Percentiles rank a stretch among this genome's conserved stretches.
Conservation (phyloP, 2,113 vertebrate species). For the Bagarius yarrelli region DNA sequence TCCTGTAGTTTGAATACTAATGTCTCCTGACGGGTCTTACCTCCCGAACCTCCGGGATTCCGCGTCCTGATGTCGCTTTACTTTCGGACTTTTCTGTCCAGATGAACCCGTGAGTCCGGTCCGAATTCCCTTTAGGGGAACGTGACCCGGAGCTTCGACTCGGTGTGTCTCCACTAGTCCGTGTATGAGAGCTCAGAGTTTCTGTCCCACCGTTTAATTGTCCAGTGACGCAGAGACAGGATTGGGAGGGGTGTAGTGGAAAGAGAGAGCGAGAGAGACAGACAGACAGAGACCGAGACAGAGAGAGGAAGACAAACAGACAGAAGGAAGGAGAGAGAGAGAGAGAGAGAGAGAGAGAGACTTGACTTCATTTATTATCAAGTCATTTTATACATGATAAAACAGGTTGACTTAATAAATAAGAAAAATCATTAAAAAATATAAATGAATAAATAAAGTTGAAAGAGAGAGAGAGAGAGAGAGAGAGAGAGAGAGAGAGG, state of each 20-base stretch:
- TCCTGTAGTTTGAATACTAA: background rate
- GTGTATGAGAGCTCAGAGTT: slow-evolving; percentile 3
- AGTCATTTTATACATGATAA: no score
- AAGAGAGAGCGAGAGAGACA: background rate
- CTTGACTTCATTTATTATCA: no score
- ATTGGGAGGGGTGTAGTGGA: slow-evolving; percentile 14
- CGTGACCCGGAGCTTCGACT: background rate
- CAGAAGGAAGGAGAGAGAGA: background rate
- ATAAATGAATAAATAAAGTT: no score
- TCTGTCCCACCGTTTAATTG: slow-evolving; percentile 17
- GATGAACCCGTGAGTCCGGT: background rate
- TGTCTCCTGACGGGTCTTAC: background rate
- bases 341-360: slow-evolving; percentile 11
- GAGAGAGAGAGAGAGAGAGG: slow-evolving; percentile 28
- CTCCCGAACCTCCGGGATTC: background rate
- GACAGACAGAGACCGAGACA: slow-evolving; percentile 13
- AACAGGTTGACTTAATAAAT: no score
- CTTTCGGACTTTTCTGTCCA: background rate
- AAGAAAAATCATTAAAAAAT: no score
- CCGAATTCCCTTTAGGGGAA: background rate
- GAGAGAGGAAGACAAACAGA: background rate
- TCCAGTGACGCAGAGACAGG: slow-evolving; percentile 17
- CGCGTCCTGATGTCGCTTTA: slow-evolving; percentile 10
- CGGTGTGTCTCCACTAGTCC: background rate
- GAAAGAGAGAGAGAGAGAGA: slow-evolving; percentile 13